Base-by-base conservation (phyloP, 2,888 invertebrate genomes). In the Drosophila testacea region DNA sequence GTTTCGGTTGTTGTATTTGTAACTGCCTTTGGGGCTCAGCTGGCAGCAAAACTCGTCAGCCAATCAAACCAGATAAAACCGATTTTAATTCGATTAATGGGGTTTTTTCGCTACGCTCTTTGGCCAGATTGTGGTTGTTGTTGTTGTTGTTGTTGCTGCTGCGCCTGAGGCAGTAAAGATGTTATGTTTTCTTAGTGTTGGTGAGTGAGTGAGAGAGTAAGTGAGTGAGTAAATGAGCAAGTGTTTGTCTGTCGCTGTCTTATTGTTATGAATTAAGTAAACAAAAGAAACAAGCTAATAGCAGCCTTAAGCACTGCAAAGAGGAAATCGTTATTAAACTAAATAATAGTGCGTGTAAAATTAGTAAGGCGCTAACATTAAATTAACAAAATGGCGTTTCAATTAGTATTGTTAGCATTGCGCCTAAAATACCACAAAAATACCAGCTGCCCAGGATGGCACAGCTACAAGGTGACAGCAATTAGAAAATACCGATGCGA, bases 51-150 rank as follows among this genome's bases (percentile, higher is more conserved):
- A 54, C 50, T 51, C 39, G 47, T 57, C 68, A 54, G 71, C 82
- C 81, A 82, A 78, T 77, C 73, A 89, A 91, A 90, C 91, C 86
- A 88, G 91, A 90, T 90, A 81, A 87, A 91, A 88, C 91, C 88
- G 91, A 91, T 74, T 90, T 83, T 77, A 90, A 85, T 91, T 90
- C 85, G 91, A 86, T 90, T 83, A 82, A 89, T 76, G 87, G 78
- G 84, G 90, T 79, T 90, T 83, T 79, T 90, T 83, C 61, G 69
- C 67, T 48, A 73, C 77, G 70, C 86, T 85, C 73, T 83, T 73
- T 79, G 67, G 71, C 66, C 63, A 70, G 72, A 66, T 63, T 71
- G 67, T 60, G 50, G 36, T 56, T 67, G 52, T 67, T 62, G 30
- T 59, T 22, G n/a, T 41, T 51, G 51, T 38, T 34, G 38, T 59